These are phyloP conservation scores for Harlomillsia oculata DNA, from an alignment of 1,140 invertebrate genomes.

Conservation along the genomic window DNA sequence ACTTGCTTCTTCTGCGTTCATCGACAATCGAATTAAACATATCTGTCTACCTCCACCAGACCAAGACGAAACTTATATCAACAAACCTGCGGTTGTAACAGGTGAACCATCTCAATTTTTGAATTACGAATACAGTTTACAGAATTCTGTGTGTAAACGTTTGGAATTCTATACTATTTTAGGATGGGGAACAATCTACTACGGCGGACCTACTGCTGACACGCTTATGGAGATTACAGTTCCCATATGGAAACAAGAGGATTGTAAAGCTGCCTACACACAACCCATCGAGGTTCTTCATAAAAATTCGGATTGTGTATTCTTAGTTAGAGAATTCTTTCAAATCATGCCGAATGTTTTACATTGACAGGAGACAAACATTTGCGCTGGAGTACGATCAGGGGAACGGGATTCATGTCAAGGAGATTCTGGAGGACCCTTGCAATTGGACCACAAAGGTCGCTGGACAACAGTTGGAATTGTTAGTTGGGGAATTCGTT, in stretches of 20 bases:
- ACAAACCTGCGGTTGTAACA: constrained; percentile 57
- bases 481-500: constrained; percentile 61
- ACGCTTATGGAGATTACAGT: constrained; percentile 64
- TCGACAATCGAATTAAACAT: constrained; percentile 70
- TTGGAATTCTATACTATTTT: constrained; percentile 42
- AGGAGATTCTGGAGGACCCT: constrained; percentile 55
- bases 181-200: constrained; percentile 58
- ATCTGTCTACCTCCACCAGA: constrained; percentile 64
- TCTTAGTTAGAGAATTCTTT: neutral
- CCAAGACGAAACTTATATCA: constrained; percentile 47
- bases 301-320: neutral
- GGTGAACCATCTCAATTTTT: constrained; percentile 44
- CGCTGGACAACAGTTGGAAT: constrained; percentile 69
- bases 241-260: constrained; percentile 65
- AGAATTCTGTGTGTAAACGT: neutral
- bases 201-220: constrained; percentile 54
- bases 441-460: constrained; percentile 59
- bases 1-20: constrained; percentile 54
- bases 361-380: constrained; percentile 45
- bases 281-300: constrained; percentile 43
- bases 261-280: constrained; percentile 54
- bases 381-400: constrained; percentile 61
- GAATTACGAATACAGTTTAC: constrained; percentile 29
- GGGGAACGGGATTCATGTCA: constrained; percentile 70
- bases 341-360: constrained; percentile 35